Conservation (phyloP, 2,113 vertebrate species). For the Recurvirostra avosetta region DNA sequence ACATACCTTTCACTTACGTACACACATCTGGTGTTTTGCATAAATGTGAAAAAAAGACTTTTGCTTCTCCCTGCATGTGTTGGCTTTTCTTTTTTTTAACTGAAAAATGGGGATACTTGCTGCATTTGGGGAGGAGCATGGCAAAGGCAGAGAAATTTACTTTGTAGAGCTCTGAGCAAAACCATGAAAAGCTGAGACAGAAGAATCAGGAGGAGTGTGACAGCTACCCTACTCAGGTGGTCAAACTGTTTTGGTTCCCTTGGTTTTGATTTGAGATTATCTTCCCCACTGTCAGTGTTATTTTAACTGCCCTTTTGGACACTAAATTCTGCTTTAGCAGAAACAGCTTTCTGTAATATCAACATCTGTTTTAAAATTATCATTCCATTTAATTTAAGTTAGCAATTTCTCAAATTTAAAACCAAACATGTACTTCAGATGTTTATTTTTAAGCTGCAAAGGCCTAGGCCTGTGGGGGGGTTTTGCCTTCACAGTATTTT, state of each 20-base stretch:
- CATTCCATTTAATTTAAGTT: not conserved
- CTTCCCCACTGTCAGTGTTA: not conserved
- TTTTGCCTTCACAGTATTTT: not conserved
- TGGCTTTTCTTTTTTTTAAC: not conserved
- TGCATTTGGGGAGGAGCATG: not conserved
- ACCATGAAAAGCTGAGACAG: not conserved
- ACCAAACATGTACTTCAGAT: not conserved
- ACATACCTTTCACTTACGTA: slow-evolving; percentile 41
- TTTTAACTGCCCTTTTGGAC: not conserved
- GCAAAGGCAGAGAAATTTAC: not conserved
- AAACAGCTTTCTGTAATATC: not conserved
- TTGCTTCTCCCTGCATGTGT: not conserved
- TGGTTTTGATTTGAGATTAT: not conserved
- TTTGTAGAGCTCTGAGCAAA: not conserved
- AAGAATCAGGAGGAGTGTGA: not conserved
- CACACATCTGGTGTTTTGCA: slow-evolving; percentile 58
- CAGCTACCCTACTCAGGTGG: not conserved
- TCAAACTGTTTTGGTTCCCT: not conserved
- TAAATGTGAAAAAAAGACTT: not conserved
- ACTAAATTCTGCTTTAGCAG: not conserved
- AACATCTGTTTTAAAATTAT: not conserved
- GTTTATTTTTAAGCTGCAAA: not conserved
- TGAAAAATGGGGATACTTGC: not conserved
- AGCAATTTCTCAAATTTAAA: slow-evolving; percentile 4
- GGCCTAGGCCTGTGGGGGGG: not conserved